Percentiles rank a stretch among this genome's conserved stretches.
Evolutionary conservation across 2,113 vertebrate genomes (phyloP).

Genomic region (Diglossa brunneiventris): DNA sequence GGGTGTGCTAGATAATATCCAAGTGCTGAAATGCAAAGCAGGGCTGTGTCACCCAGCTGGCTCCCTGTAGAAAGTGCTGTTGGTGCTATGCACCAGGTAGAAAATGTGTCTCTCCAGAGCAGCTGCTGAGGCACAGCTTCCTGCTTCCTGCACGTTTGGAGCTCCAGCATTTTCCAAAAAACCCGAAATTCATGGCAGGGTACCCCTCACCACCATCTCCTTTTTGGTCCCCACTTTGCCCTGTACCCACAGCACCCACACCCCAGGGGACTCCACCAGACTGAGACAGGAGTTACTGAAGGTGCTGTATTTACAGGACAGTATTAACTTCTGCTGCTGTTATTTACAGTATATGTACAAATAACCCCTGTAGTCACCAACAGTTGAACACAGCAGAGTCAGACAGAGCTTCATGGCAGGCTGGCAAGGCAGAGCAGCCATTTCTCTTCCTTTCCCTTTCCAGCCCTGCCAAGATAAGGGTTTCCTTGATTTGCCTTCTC

Average conservation of each 20-base stretch:
- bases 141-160: not conserved
- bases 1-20: not conserved
- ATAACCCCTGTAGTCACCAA: not conserved
- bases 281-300: not conserved
- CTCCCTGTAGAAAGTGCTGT: not conserved
- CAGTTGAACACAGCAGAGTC: not conserved
- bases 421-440: not conserved
- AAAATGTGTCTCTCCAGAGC: not conserved
- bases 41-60: not conserved
- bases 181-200: accelerated
- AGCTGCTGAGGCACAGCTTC: not conserved
- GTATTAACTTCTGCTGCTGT: not conserved
- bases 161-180: not conserved
- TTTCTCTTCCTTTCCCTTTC: not conserved
- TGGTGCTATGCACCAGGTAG: accelerated
- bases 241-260: accelerated
- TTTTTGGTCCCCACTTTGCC: not conserved
- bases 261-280: not conserved
- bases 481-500: not conserved
- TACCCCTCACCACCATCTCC: not conserved
- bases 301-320: not conserved
- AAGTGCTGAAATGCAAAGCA: not conserved
- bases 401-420: not conserved
- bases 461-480: not conserved
- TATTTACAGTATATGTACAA: not conserved